Percentiles rank a stretch among this genome's conserved stretches.
Evolutionary conservation across 1,140 invertebrate species (phyloP).

Genomic region (Sinonovacula constricta): DNA sequence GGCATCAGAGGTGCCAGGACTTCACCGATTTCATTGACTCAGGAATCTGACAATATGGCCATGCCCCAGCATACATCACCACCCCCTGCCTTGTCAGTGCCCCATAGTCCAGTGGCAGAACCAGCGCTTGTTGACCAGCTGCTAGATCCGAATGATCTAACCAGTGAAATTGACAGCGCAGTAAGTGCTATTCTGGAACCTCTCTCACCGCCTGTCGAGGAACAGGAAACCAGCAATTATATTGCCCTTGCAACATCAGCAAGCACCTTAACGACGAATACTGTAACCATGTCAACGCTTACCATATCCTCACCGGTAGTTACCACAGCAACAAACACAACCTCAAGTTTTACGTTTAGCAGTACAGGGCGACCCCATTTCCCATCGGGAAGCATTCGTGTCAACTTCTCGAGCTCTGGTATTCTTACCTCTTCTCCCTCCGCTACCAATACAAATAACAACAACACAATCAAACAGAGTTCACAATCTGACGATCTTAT

Average conservation of each 20-base stretch:
- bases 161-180: conserved; percentile 34
- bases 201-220: conserved; percentile 27
- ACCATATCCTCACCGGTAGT: conserved; percentile 29
- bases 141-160: no score
- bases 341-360: conserved; percentile 41
- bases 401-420: conserved; percentile 37
- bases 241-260: conserved; percentile 47
- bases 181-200: conserved; percentile 43
- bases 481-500: not conserved
- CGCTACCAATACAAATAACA: conserved; percentile 18
- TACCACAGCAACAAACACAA: conserved; percentile 33
- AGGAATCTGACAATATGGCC: conserved; percentile 33
- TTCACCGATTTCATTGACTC: conserved; percentile 23
- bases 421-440: not conserved
- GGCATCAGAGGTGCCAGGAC: conserved; percentile 37
- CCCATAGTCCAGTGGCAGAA: conserved; percentile 18
- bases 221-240: conserved; percentile 31
- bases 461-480: not conserved
- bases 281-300: conserved; percentile 51
- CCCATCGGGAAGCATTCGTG: conserved; percentile 38
- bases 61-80: conserved; percentile 6
- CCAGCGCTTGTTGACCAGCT: conserved; percentile 18
- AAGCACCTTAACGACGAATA: conserved; percentile 52
- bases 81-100: conserved; percentile 51
- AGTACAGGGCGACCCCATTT: conserved; percentile 25